Evolutionary conservation across 1,140 invertebrate genomes (phyloP).

Genomic region (Bathynomus jamesi): DNA sequence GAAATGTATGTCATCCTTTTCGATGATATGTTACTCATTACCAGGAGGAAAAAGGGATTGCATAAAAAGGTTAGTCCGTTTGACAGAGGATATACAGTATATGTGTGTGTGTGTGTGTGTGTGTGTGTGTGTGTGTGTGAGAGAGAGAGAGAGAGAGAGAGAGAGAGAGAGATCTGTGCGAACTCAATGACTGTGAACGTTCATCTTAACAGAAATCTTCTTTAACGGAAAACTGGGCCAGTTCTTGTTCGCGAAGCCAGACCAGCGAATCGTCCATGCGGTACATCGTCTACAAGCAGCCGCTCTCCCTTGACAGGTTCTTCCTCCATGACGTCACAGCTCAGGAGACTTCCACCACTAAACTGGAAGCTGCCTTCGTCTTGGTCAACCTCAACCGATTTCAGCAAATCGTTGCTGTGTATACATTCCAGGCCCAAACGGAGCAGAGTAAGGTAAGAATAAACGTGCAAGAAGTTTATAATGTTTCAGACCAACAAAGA

Average conservation of each 20-base stretch:
- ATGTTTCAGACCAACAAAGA: no score
- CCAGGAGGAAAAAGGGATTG: conserved; percentile 55
- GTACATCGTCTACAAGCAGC: conserved; percentile 59
- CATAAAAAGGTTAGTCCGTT: conserved; percentile 49
- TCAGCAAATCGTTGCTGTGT: conserved; percentile 53
- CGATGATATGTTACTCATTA: conserved; percentile 62
- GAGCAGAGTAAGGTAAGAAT: conserved; percentile 50
- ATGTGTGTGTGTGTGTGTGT: no score
- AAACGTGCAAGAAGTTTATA: background rate
- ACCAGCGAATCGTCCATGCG: conserved; percentile 44
- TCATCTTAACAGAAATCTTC: conserved; percentile 48
- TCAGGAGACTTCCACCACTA: conserved; percentile 50
- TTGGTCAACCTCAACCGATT: conserved; percentile 54
- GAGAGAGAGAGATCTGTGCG: no score
- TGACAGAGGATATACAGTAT: background rate
- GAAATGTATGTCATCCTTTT: conserved; percentile 61
- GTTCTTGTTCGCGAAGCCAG: conserved; percentile 43
- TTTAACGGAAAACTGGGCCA: conserved; percentile 49
- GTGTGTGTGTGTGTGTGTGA: conserved; percentile 16
- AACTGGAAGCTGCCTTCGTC: conserved; percentile 52
- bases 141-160: conserved; percentile 6
- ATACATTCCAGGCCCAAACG: conserved; percentile 51
- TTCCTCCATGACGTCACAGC: conserved; percentile 56
- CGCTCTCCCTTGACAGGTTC: conserved; percentile 58
- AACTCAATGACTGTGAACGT: conserved; percentile 5